Percentiles rank a stretch among this genome's conserved stretches.
Conservation (phyloP, 2,113 vertebrate genomes). For the Zosterops pallidus region DNA sequence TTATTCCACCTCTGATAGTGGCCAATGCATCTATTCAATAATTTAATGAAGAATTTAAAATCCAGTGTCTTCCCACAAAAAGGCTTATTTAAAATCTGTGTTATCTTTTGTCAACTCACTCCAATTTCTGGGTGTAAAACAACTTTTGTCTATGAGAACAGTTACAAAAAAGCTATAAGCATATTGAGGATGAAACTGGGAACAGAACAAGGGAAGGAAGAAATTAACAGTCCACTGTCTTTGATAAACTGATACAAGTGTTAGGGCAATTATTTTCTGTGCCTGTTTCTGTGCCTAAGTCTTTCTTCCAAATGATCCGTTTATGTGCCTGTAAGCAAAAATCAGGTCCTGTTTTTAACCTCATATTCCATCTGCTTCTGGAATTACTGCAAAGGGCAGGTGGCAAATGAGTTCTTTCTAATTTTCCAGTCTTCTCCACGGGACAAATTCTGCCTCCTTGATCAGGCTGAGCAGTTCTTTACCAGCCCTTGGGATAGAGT, state of each 20-base stretch:
- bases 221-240: not conserved
- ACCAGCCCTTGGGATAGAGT: not conserved
- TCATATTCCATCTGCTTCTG: conserved; percentile 64
- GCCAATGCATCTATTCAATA: conserved; percentile 48
- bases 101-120: conserved; percentile 4
- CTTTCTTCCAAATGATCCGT: conserved; percentile 20
- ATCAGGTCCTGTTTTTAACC: conserved; percentile 15
- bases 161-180: not conserved
- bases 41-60: conserved; percentile 69
- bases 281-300: not conserved
- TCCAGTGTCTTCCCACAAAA: conserved; percentile 46
- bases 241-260: not conserved
- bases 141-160: not conserved
- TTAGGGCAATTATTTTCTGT: not conserved
- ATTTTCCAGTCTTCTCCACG: conserved; percentile 40
- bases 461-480: not conserved
- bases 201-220: not conserved
- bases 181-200: not conserved
- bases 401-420: conserved; percentile 44
- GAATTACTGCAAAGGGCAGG: conserved; percentile 49
- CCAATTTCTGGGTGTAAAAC: not conserved
- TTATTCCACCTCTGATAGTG: conserved; percentile 20
- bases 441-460: conserved; percentile 24
- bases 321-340: conserved; percentile 14
- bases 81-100: conserved; percentile 47